Percentiles rank a stretch among this genome's conserved stretches.
Conservation (phyloP, 1,140 invertebrate species). For the Tetragonula clypearis region DNA sequence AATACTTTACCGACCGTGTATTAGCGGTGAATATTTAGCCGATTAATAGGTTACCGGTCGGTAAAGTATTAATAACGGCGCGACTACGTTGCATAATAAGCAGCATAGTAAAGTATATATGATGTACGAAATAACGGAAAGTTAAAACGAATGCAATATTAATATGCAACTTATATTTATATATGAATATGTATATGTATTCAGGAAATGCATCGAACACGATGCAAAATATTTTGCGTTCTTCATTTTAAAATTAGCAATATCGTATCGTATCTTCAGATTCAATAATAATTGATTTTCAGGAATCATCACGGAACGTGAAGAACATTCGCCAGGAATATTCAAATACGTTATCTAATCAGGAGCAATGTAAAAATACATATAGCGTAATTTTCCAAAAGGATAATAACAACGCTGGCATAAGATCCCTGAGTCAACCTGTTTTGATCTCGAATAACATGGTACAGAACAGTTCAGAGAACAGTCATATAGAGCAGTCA, state of each 20-base stretch:
- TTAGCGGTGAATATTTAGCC: too few species aligned
- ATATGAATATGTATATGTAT: not conserved
- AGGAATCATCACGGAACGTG: not conserved
- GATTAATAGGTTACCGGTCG: too few species aligned
- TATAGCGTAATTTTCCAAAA: slow-evolving; percentile 10
- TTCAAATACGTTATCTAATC: not conserved
- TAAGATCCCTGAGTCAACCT: slow-evolving; percentile 85
- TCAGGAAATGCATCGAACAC: not conserved
- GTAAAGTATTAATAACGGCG: slow-evolving; percentile 8
- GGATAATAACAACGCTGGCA: slow-evolving; percentile 24
- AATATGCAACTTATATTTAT: not conserved
- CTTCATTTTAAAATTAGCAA: too few species aligned
- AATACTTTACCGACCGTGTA: too few species aligned
- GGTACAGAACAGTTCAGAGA: slow-evolving; percentile 90
- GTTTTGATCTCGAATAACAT: slow-evolving; percentile 86
- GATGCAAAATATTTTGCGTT: not conserved
- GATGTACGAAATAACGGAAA: not conserved
- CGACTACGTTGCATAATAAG: not conserved
- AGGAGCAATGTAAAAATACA: not conserved
- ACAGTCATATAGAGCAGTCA: slow-evolving; percentile 81
- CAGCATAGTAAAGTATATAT: not conserved
- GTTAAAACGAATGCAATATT: too few species aligned
- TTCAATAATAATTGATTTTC: not conserved
- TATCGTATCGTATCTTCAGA: not conserved
- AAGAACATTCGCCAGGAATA: not conserved